These are phyloP conservation scores for Cranoglanis bouderius DNA, from an alignment of 2,113 vertebrate genomes.

Conservation along the genomic window DNA sequence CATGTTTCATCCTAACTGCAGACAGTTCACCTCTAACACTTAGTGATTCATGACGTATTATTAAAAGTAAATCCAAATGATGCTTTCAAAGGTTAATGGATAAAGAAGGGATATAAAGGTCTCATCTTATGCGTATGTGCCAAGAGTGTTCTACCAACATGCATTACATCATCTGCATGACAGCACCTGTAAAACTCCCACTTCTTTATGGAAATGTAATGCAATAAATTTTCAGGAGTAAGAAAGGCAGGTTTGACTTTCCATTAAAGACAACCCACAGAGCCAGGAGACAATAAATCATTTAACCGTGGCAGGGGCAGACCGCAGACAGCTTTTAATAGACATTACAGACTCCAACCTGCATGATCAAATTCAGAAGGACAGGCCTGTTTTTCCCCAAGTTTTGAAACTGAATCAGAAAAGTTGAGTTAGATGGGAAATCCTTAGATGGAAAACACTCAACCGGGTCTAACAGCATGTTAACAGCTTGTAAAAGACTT, in stretches of 20 bases:
- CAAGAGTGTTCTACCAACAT: neutral
- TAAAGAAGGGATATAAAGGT: neutral
- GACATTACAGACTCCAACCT: neutral
- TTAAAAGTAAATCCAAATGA: slow-evolving; percentile 2
- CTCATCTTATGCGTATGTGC: neutral
- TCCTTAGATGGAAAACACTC: neutral
- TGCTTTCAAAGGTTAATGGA: slow-evolving; percentile 1
- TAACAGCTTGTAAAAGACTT: neutral
- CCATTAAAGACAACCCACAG: slow-evolving; percentile 48
- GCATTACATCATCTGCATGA: neutral
- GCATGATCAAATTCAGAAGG: neutral
- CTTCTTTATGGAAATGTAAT: slow-evolving; percentile 35
- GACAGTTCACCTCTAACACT: neutral
- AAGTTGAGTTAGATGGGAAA: neutral
- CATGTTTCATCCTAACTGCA: neutral
- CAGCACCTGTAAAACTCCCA: neutral
- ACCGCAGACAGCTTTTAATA: neutral
- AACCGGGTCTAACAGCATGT: neutral
- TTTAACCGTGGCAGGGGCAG: slow-evolving; percentile 34
- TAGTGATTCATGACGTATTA: neutral
- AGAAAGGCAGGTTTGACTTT: slow-evolving; percentile 27
- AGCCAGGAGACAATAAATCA: slow-evolving; percentile 51
- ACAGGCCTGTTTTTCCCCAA: neutral
- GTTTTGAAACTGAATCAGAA: neutral
- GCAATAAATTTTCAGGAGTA: slow-evolving; percentile 11